Base-by-base conservation (phyloP, 2,797 vertebrate species). In the Sylvia borin region DNA sequence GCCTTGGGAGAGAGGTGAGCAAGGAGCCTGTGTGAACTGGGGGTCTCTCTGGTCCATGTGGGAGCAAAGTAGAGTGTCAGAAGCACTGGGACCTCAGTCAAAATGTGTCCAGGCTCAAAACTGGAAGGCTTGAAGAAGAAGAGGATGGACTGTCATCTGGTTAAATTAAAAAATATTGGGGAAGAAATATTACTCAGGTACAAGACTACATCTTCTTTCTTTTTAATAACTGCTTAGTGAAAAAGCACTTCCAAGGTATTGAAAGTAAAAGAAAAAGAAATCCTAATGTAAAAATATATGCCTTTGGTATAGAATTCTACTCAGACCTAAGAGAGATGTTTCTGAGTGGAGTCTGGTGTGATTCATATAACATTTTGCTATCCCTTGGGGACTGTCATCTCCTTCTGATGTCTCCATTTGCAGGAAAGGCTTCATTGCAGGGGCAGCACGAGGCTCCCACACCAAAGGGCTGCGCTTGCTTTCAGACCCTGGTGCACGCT, bases 351-450 rank as follows among this genome's bases (percentile, higher is more conserved):
- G 64, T 42, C 13, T 3, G n/a, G 55, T 71, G 66, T 77, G 72
- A 94, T 92, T 95, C 89, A 78, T 87, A 78, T 91, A 94, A 96
- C 48, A 67, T 95, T 96, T 95, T 93, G 71, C 85, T 71, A 85
- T 91, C 61, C 91, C 71, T 72, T 78, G 43, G 90, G 85, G 80
- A 90, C 87, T 45, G 64, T 92, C 80, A 61, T 82, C 71, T 86
- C 73, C 55, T 76, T 73, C 83, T 95, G 93, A 94, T 89, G 78
- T 96, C 94, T 96, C 74, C 86, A 89, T 96, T 96, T 94, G 78
- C 88, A 75, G 83, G 60, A 90, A 57, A 67, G 45, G 60, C 80
- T 95, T 90, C 83, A 26, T 55, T 88, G 80, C 77, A 81, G 67
- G 85, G 90, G 32, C 79, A 79, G 85, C 82, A 73, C 13, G 26